These are phyloP conservation scores for Myotis planiceps DNA, from an alignment of 2,797 vertebrate species.

Conservation along the genomic window DNA sequence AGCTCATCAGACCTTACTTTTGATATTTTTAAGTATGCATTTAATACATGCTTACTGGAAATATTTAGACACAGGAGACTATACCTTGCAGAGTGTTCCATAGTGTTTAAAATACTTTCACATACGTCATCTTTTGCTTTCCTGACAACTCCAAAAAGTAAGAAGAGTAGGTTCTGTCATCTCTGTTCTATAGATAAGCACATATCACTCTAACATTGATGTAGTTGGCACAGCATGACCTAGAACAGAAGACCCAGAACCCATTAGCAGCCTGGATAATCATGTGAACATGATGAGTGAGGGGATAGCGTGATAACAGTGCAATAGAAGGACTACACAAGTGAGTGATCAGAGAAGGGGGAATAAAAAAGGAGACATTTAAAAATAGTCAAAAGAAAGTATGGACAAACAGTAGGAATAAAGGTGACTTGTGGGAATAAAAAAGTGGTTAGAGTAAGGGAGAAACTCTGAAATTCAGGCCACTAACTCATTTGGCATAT, in stretches of 20 bases:
- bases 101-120: conserved; percentile 21
- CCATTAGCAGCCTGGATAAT: background rate
- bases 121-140: conserved; percentile 24
- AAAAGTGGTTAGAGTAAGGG: background rate
- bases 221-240: background rate
- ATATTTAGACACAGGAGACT: background rate
- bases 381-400: conserved; percentile 36
- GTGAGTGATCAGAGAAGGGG: background rate
- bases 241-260: background rate
- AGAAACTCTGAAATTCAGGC: conserved; percentile 1
- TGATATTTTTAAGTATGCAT: conserved; percentile 23
- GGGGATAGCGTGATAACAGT: background rate
- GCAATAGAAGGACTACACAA: background rate
- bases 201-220: background rate
- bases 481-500: background rate
- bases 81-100: background rate
- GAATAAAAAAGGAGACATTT: background rate
- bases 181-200: background rate
- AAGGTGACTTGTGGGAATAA: background rate
- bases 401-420: background rate
- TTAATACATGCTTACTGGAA: conserved; percentile 1
- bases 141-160: background rate
- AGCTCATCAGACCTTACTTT: background rate
- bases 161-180: background rate
- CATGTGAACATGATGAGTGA: background rate